phyloP scores from a whole-genome alignment of 2,888 invertebrate species.

The Acanthosoma haemorrhoidale region DNA sequence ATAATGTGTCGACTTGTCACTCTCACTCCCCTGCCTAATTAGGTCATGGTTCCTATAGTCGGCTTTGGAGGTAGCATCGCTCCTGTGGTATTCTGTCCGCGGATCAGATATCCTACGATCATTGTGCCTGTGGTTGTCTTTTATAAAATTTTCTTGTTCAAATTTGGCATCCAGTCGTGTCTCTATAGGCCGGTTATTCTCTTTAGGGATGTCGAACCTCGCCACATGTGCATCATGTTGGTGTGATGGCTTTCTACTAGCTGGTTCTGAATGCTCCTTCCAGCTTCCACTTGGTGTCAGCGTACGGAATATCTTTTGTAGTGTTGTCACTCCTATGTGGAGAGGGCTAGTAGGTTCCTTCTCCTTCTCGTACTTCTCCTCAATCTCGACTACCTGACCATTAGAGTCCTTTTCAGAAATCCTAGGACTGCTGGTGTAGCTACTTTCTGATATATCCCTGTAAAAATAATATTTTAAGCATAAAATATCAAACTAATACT shows the following conservation, averaged over 20 bases:
- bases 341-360: slow-evolving; percentile 33
- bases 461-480: neutral
- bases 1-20: neutral
- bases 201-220: neutral
- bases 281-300: slow-evolving; percentile 38
- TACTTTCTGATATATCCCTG: slow-evolving; percentile 40
- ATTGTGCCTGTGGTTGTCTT: neutral
- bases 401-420: slow-evolving; percentile 29
- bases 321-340: slow-evolving; percentile 40
- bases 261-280: slow-evolving; percentile 20
- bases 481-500: slow-evolving; percentile 27
- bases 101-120: neutral
- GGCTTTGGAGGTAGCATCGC: neutral
- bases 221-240: neutral
- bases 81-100: neutral
- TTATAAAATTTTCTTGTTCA: neutral
- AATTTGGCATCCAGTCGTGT: neutral
- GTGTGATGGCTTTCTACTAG: neutral
- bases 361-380: slow-evolving; percentile 14
- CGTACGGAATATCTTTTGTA: slow-evolving; percentile 41
- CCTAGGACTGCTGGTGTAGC: slow-evolving; percentile 40
- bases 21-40: neutral
- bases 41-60: neutral
- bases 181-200: neutral
- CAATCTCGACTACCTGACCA: neutral